Evolutionary conservation across 2,797 vertebrate genomes (phyloP).

Genomic region (Meriones psammophilus): DNA sequence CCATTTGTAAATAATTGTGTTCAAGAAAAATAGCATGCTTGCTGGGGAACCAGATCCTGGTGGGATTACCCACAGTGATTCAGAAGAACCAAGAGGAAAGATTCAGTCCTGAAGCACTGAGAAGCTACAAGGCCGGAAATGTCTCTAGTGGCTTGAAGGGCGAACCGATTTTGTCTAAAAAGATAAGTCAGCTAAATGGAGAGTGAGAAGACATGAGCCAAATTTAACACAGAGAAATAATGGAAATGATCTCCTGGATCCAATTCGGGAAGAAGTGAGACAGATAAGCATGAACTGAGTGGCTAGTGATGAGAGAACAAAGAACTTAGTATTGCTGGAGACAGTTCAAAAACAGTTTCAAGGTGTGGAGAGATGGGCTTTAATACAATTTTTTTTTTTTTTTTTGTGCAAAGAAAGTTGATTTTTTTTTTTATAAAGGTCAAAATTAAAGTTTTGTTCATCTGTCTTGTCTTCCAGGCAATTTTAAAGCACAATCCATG

Average conservation of each 20-base stretch:
- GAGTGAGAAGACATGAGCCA: slow-evolving; percentile 74
- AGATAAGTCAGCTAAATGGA: slow-evolving; percentile 78
- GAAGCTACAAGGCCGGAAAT: slow-evolving; percentile 76
- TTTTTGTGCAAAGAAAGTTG: neutral
- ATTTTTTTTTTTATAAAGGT: neutral
- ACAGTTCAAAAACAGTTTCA: neutral
- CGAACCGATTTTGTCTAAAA: slow-evolving; percentile 69
- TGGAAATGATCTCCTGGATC: slow-evolving; percentile 67
- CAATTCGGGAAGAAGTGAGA: slow-evolving; percentile 50
- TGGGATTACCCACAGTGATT: slow-evolving; percentile 16
- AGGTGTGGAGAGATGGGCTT: neutral
- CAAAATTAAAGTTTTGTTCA: neutral
- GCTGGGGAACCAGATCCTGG: slow-evolving; percentile 45
- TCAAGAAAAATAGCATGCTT: slow-evolving; percentile 45
- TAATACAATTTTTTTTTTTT: neutral
- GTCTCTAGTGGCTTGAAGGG: slow-evolving; percentile 61
- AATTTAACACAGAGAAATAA: slow-evolving; percentile 67
- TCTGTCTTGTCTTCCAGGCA: slow-evolving; percentile 23
- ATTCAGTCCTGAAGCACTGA: neutral
- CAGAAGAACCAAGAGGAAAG: slow-evolving; percentile 57
- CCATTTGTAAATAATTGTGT: slow-evolving; percentile 58
- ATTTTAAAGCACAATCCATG: slow-evolving; percentile 8
- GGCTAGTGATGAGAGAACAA: slow-evolving; percentile 68
- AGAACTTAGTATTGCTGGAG: neutral
- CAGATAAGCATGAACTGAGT: slow-evolving; percentile 66